Evolutionary conservation across 37 sponge, comb jelly and placozoan genomes (phyloP), one percentile per base, ranked within the genome.

Genomic region (Aplysina aerophoba): DNA sequence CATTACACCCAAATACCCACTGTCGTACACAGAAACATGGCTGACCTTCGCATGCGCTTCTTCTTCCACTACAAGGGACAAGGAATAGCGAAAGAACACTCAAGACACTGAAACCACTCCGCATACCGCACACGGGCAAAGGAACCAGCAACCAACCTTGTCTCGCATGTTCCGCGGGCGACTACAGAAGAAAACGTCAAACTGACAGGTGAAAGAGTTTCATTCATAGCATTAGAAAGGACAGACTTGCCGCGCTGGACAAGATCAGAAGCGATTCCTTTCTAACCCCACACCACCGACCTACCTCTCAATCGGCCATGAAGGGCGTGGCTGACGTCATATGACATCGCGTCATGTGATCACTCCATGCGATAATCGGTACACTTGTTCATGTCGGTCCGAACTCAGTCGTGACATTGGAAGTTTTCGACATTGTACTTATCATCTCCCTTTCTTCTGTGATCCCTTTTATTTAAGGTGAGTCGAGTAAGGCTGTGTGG

Each of bases 41-140:
- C 86, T 21, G 20, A 94, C 94, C 94, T 94, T 62, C 94, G 88
- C 91, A 94, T 86, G 58, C 94, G 68, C 86, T 94, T 94, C 85
- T 94, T 94, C 87, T 90, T 94, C 94, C 94, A 94, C 94, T 94
- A 59, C 15, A 64, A 28, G 44, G 21, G 11, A 66, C 50, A 82
- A 81, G 55, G 60, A 56, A 57, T 72, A 16, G 11, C 20, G 62
- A 57, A 34, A 86, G 11, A n/a, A 28, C 55, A 39, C 5, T 35
- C 6, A 14, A 78, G 0, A 12, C 40, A 79, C 22, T 54, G 53
- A 39, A 54, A 16, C 27, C 24, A 22, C n/a, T 14, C 24, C 35
- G 17, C 38, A 21, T 19, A 83, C 17, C 40, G 2, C 8, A 40
- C 1, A 87, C 33, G 0, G 0, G 21, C 56, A 61, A 4, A 30